phyloP scores from a whole-genome alignment of 2,113 vertebrate genomes.

The Ciconia boyciana region DNA sequence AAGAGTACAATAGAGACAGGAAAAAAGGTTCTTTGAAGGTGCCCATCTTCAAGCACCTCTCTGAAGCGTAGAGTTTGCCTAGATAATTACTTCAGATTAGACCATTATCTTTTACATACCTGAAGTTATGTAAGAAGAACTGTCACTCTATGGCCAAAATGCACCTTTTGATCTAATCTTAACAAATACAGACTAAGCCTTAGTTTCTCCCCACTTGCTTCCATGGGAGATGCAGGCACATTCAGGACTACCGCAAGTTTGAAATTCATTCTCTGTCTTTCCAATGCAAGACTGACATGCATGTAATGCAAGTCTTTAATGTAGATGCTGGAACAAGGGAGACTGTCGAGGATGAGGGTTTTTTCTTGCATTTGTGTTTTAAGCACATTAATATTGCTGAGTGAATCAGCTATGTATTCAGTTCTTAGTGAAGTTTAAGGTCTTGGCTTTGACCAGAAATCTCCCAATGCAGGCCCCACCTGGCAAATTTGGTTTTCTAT shows the following conservation, averaged over 20 bases:
- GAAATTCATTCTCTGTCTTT: not conserved
- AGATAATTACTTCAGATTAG: not conserved
- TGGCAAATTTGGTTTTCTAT: not conserved
- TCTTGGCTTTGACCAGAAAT: not conserved
- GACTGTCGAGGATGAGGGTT: not conserved
- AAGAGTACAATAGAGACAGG: not conserved
- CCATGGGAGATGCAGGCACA: not conserved
- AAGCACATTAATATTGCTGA: not conserved
- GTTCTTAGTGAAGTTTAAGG: not conserved
- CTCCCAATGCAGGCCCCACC: not conserved
- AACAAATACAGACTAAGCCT: not conserved
- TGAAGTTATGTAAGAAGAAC: not conserved
- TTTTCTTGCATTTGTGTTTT: not conserved
- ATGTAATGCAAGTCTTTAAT: not conserved
- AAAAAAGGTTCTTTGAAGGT: not conserved
- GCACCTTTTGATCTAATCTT: not conserved
- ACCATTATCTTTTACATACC: not conserved
- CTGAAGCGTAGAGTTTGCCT: not conserved
- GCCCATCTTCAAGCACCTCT: not conserved
- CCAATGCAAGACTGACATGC: not conserved
- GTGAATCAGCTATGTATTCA: not conserved
- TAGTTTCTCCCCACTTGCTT: not conserved
- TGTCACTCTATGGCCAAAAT: not conserved
- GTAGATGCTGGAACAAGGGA: not conserved
- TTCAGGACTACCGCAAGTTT: not conserved